These are phyloP conservation scores for Pseudopleuronectes americanus DNA, from an alignment of 2,797 vertebrate genomes.

Conservation along the genomic window DNA sequence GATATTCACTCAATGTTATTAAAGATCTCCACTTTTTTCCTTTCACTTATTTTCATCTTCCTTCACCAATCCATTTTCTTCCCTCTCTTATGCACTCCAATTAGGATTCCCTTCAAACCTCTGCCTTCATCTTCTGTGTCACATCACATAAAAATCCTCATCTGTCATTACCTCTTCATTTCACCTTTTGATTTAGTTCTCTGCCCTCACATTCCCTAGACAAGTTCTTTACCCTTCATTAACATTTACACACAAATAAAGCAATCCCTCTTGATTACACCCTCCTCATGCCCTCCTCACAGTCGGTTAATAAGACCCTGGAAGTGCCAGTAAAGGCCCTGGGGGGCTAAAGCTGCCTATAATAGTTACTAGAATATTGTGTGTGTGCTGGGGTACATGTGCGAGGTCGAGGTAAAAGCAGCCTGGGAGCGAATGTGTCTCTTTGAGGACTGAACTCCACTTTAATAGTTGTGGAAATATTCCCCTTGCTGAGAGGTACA, in stretches of 20 bases:
- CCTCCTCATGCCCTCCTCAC: constrained; percentile 14
- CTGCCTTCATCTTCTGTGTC: constrained; percentile 1
- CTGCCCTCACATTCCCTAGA: background rate
- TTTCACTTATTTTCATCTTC: no score
- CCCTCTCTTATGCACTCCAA: background rate
- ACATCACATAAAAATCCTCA: background rate
- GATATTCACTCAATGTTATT: no score
- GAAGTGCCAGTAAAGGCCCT: constrained; percentile 16
- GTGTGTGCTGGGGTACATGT: no score
- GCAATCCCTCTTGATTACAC: constrained; percentile 8
- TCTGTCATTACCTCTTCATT: background rate
- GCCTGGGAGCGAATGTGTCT: no score
- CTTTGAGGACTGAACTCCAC: no score
- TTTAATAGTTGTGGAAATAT: no score
- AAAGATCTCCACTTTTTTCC: no score
- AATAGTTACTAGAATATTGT: no score
- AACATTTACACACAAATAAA: constrained; percentile 12
- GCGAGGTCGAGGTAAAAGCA: no score
- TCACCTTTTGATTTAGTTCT: constrained; percentile 1
- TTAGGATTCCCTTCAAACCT: background rate
- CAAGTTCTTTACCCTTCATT: background rate
- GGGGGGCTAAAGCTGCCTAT: background rate
- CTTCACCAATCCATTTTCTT: background rate
- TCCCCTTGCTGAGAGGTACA: no score
- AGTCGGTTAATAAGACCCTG: constrained; percentile 29